These are phyloP conservation scores for Dysdera silvatica DNA, from an alignment of 1,140 invertebrate genomes.

Conservation along the genomic window DNA sequence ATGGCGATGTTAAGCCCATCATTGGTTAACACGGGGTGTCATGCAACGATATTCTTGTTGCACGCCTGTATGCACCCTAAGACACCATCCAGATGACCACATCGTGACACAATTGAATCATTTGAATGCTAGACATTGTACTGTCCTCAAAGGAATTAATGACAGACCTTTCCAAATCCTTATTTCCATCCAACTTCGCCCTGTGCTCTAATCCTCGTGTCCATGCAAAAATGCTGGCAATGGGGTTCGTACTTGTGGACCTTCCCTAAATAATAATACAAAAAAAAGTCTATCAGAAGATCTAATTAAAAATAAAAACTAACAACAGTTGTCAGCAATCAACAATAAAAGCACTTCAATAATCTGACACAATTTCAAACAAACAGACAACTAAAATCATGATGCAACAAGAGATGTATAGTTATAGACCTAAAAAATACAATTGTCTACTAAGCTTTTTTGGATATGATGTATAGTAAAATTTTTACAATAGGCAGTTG, in stretches of 20 bases:
- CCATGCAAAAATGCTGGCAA: conserved; percentile 90
- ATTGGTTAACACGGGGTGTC: neutral
- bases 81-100: neutral
- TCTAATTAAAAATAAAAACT: neutral
- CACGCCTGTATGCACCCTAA: neutral
- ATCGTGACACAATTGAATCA: neutral
- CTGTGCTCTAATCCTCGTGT: conserved; percentile 73
- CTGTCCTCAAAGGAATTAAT: neutral
- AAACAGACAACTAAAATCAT: too few species aligned
- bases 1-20: too few species aligned
- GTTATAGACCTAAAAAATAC: too few species aligned
- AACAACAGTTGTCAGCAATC: too few species aligned
- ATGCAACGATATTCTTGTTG: neutral
- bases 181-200: conserved; percentile 69
- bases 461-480: too few species aligned
- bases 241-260: conserved; percentile 79
- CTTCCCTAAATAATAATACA: conserved; percentile 55
- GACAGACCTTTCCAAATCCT: conserved; percentile 54
- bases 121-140: neutral
- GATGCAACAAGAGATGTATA: too few species aligned
- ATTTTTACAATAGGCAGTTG: too few species aligned
- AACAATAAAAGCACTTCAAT: too few species aligned
- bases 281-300: neutral
- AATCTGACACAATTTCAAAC: too few species aligned
- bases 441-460: too few species aligned